Conservation (phyloP, 2,888 invertebrate species). For the Silvanus unidentatus region DNA sequence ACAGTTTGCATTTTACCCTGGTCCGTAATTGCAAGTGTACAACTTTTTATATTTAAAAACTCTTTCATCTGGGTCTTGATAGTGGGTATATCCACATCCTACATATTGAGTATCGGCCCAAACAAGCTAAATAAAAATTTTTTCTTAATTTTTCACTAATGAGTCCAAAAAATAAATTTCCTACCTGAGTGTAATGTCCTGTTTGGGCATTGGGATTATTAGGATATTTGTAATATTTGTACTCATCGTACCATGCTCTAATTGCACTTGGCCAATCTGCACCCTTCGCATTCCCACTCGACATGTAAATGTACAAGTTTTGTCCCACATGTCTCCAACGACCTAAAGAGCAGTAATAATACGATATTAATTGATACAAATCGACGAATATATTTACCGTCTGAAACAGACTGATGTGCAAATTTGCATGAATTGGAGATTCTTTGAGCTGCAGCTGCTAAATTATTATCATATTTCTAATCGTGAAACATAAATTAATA, state of each 20-base stretch:
- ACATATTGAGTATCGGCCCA: neutral
- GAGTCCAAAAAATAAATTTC: neutral
- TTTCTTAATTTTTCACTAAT: no score
- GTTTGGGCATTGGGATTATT: neutral
- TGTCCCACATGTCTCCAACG: constrained; percentile 15
- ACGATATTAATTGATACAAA: no score
- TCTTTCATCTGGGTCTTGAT: neutral
- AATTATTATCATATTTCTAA: no score
- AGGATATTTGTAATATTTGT: neutral
- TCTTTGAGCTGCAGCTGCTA: no score
- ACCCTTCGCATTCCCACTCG: neutral
- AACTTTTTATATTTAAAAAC: neutral
- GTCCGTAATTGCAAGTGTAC: neutral
- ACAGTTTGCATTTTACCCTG: neutral
- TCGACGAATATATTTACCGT: no score
- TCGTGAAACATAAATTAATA: no score
- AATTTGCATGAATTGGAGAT: no score
- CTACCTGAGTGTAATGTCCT: neutral
- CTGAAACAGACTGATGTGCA: no score
- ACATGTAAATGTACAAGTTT: constrained; percentile 15
- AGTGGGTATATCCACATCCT: neutral
- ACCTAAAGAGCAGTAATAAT: neutral
- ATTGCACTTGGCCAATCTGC: constrained; percentile 12
- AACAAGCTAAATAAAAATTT: neutral
- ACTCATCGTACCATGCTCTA: constrained; percentile 18